These are phyloP conservation scores for Psittacus erithacus DNA, from an alignment of 2,113 vertebrate genomes.

Conservation along the genomic window DNA sequence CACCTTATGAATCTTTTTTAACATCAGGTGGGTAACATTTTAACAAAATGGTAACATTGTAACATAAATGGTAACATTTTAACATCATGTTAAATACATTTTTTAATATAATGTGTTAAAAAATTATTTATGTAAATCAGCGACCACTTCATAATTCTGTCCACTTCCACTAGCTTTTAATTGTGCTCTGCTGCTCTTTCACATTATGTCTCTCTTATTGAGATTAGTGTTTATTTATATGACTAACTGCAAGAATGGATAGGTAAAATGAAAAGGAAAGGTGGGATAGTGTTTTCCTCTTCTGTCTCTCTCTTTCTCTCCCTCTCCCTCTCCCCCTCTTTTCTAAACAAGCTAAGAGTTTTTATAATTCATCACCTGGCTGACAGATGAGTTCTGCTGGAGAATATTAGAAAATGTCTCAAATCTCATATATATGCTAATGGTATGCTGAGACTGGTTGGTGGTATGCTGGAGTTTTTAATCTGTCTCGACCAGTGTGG, in stretches of 20 bases:
- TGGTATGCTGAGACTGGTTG: slow-evolving; percentile 93
- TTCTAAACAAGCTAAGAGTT: slow-evolving; percentile 95
- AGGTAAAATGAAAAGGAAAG: slow-evolving; percentile 52
- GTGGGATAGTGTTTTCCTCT: neutral
- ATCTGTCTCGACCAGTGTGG: slow-evolving; percentile 96
- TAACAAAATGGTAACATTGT: too few relatives aligned
- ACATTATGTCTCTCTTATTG: neutral
- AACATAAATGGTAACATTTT: too few relatives aligned
- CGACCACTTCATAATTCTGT: neutral
- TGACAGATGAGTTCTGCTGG: slow-evolving; percentile 99
- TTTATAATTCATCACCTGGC: slow-evolving; percentile 99
- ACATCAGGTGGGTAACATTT: neutral
- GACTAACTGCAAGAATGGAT: neutral
- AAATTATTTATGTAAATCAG: neutral
- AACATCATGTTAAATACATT: too few relatives aligned
- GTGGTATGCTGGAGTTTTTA: slow-evolving; percentile 92
- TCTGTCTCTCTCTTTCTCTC: neutral
- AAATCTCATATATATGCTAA: slow-evolving; percentile 99
- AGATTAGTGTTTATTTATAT: neutral
- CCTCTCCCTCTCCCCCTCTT: slow-evolving; percentile 69
- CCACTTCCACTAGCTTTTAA: neutral
- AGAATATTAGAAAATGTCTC: slow-evolving; percentile 99
- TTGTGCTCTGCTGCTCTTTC: neutral
- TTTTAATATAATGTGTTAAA: neutral
- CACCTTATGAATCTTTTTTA: neutral